A percentile compares a stretch with the other conserved stretches of the same genome.
phyloP scores from a whole-genome alignment of 2,113 vertebrate species.

The Panthera leo region DNA sequence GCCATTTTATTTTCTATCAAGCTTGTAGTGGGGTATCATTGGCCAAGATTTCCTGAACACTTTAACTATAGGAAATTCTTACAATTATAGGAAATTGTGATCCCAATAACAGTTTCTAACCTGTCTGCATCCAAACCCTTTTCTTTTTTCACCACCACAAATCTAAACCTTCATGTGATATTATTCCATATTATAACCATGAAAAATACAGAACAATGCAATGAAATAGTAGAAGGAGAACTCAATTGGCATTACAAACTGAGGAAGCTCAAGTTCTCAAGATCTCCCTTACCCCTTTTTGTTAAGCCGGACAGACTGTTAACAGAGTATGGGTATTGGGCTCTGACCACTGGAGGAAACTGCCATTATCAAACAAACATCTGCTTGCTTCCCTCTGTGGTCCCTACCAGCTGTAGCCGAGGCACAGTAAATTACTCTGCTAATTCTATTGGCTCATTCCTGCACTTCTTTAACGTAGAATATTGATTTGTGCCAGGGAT shows the following conservation, averaged over 20 bases:
- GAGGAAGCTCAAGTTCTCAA: background rate
- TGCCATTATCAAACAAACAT: constrained; percentile 80
- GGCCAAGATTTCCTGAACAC: constrained; percentile 66
- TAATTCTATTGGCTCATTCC: constrained; percentile 60
- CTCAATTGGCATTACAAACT: constrained; percentile 76
- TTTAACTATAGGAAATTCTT: constrained; percentile 69
- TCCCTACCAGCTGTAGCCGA: constrained; percentile 77
- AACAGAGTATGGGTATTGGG: background rate
- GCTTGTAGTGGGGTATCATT: constrained; percentile 56
- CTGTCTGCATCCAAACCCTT: constrained; percentile 72
- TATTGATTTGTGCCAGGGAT: constrained; percentile 46
- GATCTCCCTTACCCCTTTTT: constrained; percentile 34
- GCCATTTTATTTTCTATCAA: constrained; percentile 31
- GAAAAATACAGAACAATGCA: constrained; percentile 72
- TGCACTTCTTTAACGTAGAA: constrained; percentile 62
- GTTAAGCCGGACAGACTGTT: constrained; percentile 32
- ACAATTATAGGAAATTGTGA: constrained; percentile 80
- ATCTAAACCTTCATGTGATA: constrained; percentile 66
- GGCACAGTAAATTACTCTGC: constrained; percentile 77
- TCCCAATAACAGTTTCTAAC: constrained; percentile 76
- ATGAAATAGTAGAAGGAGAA: constrained; percentile 77
- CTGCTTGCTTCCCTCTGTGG: constrained; percentile 75
- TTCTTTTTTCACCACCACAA: constrained; percentile 67
- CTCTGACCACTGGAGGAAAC: constrained; percentile 59
- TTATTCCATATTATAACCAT: constrained; percentile 73